Evolutionary conservation across 2,797 vertebrate genomes (phyloP), one percentile per base, ranked within the genome.

Genomic region (Amazona ochrocephala): DNA sequence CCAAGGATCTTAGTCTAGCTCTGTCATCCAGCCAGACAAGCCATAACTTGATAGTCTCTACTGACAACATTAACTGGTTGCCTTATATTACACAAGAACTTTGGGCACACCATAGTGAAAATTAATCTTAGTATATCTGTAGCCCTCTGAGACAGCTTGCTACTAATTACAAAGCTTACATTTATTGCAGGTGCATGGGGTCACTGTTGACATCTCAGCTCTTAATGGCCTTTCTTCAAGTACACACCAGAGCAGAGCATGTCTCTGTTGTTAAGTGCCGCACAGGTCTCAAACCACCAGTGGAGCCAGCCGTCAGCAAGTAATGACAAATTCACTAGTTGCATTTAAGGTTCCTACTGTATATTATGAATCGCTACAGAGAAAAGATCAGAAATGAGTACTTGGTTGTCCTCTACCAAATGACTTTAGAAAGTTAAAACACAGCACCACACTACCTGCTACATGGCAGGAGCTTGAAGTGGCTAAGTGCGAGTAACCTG

Each of bases 151-250:
- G 86, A 94, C 67, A 94, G 61, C 81, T 85, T 90, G 72, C 89
- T 78, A 91, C 74, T 96, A 95, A 95, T 95, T 96, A 95, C 89
- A 81, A 84, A 87, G 76, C 71, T 94, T 90, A 75, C 96, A 93
- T 95, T 95, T 96, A 87, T 89, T 95, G 92, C 93, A 94, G 90
- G 84, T 96, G 84, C 81, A 89, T 24, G 58, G 84, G 84, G 94
- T 96, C 91, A 93, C 61, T 85, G 81, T 72, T 93, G 90, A 93
- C 77, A 93, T 84, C 91, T 83, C 88, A 89, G 39, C 50, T 90
- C 72, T 62, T 95, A 95, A 94, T 85, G 90, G 88, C 72, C 78
- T 72, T 77, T 56, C 72, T 87, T 92, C n/a, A 39, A 89, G 84
- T 7, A 87, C 50, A 93, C 72, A 94, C 45, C 61, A 75, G 78